Evolutionary conservation across 2,888 invertebrate species (phyloP), one percentile per base, ranked within the genome.

Genomic region (Erebia palarica): DNA sequence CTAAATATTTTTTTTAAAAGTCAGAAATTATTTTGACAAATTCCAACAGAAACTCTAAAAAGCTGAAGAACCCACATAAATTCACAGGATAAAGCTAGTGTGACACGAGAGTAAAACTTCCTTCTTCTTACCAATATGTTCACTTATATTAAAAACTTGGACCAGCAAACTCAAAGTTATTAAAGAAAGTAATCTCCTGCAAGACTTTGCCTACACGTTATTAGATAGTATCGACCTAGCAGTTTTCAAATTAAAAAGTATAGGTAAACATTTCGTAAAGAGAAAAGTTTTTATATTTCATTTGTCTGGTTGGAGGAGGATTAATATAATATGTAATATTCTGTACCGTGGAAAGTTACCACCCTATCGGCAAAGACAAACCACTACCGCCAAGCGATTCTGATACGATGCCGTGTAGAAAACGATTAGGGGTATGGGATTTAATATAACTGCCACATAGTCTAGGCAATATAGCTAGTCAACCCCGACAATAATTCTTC

Each of bases 81-180:
- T 21, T 47, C 13, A 42, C 3, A 7, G 27, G 36, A 36, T 36
- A 27, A 27, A 47, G 13, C 42, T 47, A 47, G 51, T n/a, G n/a
- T 1, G 1, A 18, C 44, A 61, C 47, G 18, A 47, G 44, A 44
- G 0, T 47, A 60, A n/a, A 60, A 44, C 44, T 11, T 44, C 0
- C 8, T 44, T 44, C 9, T 61, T 61, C 16, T 18, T 44, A n/a
- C 57, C 57, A 57, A 66, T 57, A 66, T 66, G 57, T 57, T 66
- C 65, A 57, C 57, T 66, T 66, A 9, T 44, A 66, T 57, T 66
- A 66, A 66, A 65, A 66, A 66, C 57, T 66, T 66, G 44, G 8
- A 21, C 57, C 55, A 44, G 44, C 18, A 44, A 58, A 42, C 57
- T 36, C 16, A n/a, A 65, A 66, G 57, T 66, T 57, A 42, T 44